Evolutionary conservation across 1,140 invertebrate species (phyloP).

Genomic region (Panonychus citri): DNA sequence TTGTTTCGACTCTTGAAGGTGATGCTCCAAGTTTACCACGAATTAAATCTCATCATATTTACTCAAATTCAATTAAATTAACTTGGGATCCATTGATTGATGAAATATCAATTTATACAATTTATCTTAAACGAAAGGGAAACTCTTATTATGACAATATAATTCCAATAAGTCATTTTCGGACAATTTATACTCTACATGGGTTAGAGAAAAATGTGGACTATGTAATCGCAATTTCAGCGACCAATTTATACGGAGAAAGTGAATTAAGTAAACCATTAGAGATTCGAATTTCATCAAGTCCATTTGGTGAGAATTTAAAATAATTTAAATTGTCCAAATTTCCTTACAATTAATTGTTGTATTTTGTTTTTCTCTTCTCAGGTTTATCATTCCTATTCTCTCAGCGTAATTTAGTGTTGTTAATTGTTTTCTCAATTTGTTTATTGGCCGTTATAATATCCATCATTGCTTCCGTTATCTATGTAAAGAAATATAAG

Average conservation of each 20-base stretch:
- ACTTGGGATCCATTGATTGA: not conserved
- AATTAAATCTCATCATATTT: not conserved
- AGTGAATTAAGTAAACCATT: constrained; percentile 14
- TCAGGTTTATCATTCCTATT: not conserved
- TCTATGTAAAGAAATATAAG: not conserved
- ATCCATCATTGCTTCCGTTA: not conserved
- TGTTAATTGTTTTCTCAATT: not conserved
- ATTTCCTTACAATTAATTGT: too few species aligned
- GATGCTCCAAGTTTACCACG: constrained; percentile 13
- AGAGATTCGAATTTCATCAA: not conserved
- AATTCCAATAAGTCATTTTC: not conserved
- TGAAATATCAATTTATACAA: not conserved
- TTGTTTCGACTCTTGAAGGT: constrained; percentile 14
- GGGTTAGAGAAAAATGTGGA: not conserved
- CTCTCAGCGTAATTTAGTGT: not conserved
- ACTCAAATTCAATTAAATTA: not conserved
- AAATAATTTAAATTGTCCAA: too few species aligned
- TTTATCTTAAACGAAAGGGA: not conserved
- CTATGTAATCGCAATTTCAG: constrained; percentile 15
- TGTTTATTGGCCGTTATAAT: not conserved
- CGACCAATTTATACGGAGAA: constrained; percentile 14
- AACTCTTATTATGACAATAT: not conserved
- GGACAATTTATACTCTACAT: not conserved
- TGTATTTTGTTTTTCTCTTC: too few species aligned
- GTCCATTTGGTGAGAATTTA: not conserved